A percentile compares a stretch with the other conserved stretches of the same genome.
Evolutionary conservation across 2,113 vertebrate species (phyloP).

Genomic region (Balaeniceps rex): DNA sequence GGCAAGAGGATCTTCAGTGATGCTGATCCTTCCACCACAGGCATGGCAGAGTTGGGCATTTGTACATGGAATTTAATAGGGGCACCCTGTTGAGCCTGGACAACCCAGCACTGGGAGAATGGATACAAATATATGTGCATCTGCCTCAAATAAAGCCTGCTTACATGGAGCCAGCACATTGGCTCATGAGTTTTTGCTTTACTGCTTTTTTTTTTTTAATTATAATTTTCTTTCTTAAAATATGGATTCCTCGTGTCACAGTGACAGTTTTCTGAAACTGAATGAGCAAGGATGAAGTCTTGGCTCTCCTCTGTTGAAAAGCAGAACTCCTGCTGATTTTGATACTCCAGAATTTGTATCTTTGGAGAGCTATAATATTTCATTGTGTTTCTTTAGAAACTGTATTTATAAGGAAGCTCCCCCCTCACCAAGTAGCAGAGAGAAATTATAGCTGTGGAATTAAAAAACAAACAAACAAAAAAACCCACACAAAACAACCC

Average conservation of each 20-base stretch:
- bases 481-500: no score
- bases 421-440: not conserved
- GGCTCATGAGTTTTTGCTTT: not conserved
- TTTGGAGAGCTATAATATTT: not conserved
- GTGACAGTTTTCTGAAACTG: not conserved
- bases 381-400: not conserved
- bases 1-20: not conserved
- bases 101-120: not conserved
- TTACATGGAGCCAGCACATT: not conserved
- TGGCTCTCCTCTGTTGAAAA: not conserved
- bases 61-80: accelerated
- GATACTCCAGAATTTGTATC: not conserved
- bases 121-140: not conserved
- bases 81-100: not conserved
- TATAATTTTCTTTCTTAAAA: not conserved
- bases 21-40: not conserved
- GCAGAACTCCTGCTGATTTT: not conserved
- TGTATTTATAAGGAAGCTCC: not conserved
- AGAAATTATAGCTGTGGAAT: not conserved
- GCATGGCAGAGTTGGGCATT: not conserved
- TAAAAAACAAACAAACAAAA: not conserved
- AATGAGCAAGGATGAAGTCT: not conserved
- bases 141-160: not conserved
- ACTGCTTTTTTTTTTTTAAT: not conserved
- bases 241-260: not conserved